Conservation (phyloP, 92 coral and sea anemone species). For the Phymanthus crucifer region DNA sequence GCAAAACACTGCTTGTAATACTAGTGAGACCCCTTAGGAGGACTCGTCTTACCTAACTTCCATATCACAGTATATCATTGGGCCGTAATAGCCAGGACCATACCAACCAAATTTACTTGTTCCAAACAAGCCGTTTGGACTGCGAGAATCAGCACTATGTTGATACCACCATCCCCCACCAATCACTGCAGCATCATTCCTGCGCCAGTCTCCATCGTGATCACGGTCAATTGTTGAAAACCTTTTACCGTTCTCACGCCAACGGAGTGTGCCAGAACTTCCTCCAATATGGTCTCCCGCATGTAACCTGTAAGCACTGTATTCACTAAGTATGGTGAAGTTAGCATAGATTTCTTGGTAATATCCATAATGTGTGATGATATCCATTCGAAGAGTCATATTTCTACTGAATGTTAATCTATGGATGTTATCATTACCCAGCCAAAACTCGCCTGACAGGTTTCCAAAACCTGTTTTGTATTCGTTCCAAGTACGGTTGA, state of each 20-base stretch:
- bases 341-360: background rate
- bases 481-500: constrained; percentile 37
- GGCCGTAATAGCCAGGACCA: background rate
- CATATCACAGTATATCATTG: background rate
- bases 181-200: background rate
- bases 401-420: background rate
- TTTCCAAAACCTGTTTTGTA: constrained; percentile 62
- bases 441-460: constrained; percentile 50
- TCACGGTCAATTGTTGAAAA: background rate
- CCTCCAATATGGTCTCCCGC: background rate
- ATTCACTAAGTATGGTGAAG: background rate
- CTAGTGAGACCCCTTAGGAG: background rate
- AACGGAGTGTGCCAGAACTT: too few relatives aligned
- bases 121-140: background rate
- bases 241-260: background rate
- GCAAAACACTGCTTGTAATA: too few relatives aligned
- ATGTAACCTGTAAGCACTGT: background rate
- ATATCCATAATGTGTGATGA: background rate
- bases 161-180: background rate
- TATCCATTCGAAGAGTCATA: constrained; percentile 31
- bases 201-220: background rate
- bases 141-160: background rate
- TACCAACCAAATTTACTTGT: background rate
- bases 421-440: constrained; percentile 56
- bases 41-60: background rate